Evolutionary conservation across 2,888 invertebrate genomes (phyloP).

Genomic region (Melinaea marsaeus): DNA sequence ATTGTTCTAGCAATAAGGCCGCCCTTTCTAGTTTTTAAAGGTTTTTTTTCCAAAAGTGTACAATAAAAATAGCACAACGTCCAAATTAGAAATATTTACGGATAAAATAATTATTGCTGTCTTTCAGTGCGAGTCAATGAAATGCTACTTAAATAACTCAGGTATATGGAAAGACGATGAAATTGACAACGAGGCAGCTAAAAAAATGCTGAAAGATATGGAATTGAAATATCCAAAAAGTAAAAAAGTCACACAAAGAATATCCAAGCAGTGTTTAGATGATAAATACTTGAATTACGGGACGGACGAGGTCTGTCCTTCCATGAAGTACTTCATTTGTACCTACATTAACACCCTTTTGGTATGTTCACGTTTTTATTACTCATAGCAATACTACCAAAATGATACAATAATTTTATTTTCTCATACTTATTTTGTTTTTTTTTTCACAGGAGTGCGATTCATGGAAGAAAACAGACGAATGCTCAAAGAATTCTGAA

Average conservation of each 20-base stretch:
- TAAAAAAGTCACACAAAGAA: constrained; percentile 26
- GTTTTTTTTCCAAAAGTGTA: no score
- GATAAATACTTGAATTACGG: constrained; percentile 34
- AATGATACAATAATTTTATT: not conserved
- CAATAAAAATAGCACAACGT: no score
- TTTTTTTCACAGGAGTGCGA: constrained; percentile 35
- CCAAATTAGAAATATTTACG: no score
- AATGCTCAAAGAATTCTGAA: constrained; percentile 34
- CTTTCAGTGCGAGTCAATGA: constrained; percentile 38
- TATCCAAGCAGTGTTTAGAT: constrained; percentile 33
- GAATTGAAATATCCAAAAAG: constrained; percentile 29
- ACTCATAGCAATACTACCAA: not conserved
- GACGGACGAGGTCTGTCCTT: constrained; percentile 33
- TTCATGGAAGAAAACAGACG: constrained; percentile 36
- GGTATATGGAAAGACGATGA: constrained; percentile 33
- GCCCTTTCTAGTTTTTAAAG: no score
- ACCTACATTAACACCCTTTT: constrained; percentile 32
- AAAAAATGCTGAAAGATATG: constrained; percentile 26
- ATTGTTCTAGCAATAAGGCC: no score
- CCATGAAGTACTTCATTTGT: constrained; percentile 36
- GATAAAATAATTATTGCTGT: not conserved
- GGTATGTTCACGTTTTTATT: constrained; percentile 29
- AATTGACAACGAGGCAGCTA: constrained; percentile 33
- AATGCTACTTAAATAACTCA: constrained; percentile 35
- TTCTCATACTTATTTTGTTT: constrained; percentile 9